Evolutionary conservation across 92 coral and sea anemone species (phyloP), one percentile per base, ranked within the genome.

Genomic region (Palythoa grandis): DNA sequence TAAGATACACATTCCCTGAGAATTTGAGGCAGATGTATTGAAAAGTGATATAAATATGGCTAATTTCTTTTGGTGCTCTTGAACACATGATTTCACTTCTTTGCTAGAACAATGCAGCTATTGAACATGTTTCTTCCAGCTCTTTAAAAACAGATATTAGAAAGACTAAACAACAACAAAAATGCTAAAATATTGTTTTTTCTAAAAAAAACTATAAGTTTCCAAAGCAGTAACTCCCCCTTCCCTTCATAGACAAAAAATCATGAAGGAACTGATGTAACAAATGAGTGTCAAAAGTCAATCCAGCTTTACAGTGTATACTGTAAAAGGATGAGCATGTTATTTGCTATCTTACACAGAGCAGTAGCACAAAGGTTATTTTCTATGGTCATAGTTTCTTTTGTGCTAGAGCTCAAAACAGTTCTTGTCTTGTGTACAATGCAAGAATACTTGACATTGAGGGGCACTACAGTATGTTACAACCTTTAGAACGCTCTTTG

Each of bases 391-490:
- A 68, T 0, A 72, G 24, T 54, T 25, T 65, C 13, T 76, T 35
- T 50, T 69, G 77, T 88, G 87, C 86, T 72, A 82, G 58, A 69
- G 53, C 54, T 17, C 23, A 65, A 88, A 84, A 56, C 88, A 88
- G 82, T 84, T 76, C 57, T 60, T 52, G 11, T 88, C 65, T 24
- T 40, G 25, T 8, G 84, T 89, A 25, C 89, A 82, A 47, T 83
- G 91, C 65, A 91, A 43, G 67, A 70, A 78, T 2, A 70, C 88
- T 9, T 77, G 40, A 43, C 91, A 91, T 53, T 91, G 93, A 57
- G 88, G 90, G 24, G 93, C 91, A 91, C 79, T 84, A 43, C 91
- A 91, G 78, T 11, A 91, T 2, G 83, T 11, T 9, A 20, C 9
- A 0, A 91, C 91, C 16, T 88, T 84, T 23, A 65, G 29, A 19